These are phyloP conservation scores for Notarius lentiginosus DNA, from an alignment of 2,113 vertebrate species.

Conservation along the genomic window DNA sequence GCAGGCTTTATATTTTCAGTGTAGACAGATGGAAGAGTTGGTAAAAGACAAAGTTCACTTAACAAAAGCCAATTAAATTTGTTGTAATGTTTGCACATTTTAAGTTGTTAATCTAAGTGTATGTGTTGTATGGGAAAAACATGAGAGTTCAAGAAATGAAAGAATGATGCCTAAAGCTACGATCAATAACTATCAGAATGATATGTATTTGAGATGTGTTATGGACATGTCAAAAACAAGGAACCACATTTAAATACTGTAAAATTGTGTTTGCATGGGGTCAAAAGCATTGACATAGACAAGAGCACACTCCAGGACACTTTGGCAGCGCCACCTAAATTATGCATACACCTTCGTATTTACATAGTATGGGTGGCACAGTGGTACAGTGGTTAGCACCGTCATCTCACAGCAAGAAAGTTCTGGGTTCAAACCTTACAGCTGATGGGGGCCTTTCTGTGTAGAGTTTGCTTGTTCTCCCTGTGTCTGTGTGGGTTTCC, in stretches of 20 bases:
- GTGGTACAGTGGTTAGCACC: too few species aligned
- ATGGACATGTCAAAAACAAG: neutral
- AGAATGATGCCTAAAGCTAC: neutral
- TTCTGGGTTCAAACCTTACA: too few species aligned
- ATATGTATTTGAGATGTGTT: neutral
- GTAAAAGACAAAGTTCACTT: neutral
- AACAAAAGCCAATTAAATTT: neutral
- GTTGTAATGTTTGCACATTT: neutral
- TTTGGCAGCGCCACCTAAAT: neutral
- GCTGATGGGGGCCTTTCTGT: too few species aligned
- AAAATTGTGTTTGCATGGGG: neutral
- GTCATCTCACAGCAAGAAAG: too few species aligned
- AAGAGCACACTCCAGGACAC: neutral
- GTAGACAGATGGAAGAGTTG: neutral
- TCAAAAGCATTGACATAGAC: too few species aligned
- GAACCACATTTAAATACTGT: neutral
- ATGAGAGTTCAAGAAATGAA: neutral
- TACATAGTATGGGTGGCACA: too few species aligned
- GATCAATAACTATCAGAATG: neutral
- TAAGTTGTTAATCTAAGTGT: neutral
- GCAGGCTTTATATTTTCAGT: neutral
- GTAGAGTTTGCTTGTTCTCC: too few species aligned
- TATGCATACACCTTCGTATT: too few species aligned
- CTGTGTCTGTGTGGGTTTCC: too few species aligned
- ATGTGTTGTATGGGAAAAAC: neutral